These are phyloP conservation scores for Pachycephala philippinensis DNA, from an alignment of 2,113 vertebrate species.

Conservation along the genomic window DNA sequence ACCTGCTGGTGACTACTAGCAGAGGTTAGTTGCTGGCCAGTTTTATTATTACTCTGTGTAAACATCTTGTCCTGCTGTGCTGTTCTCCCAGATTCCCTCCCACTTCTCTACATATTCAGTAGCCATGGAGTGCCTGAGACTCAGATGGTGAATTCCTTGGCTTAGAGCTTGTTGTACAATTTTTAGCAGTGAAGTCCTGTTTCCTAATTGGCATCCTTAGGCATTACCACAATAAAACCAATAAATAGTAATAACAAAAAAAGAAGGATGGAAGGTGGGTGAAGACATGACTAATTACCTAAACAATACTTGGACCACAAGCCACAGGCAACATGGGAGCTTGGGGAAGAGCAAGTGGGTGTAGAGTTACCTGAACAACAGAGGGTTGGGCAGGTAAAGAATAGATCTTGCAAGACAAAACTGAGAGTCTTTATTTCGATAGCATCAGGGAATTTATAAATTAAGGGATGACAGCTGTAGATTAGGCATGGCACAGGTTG, in stretches of 20 bases:
- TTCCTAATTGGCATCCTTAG: not conserved
- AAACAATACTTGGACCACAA: slow-evolving; percentile 40
- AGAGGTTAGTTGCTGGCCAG: not conserved
- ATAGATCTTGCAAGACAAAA: slow-evolving; percentile 22
- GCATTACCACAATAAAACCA: slow-evolving; percentile 8
- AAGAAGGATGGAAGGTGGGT: not conserved
- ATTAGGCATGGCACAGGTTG: not conserved
- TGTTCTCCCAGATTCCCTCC: not conserved
- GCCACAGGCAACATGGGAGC: not conserved
- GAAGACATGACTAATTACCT: slow-evolving; percentile 36
- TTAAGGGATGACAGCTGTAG: slow-evolving; percentile 16
- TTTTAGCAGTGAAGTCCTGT: not conserved
- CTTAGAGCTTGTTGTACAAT: not conserved
- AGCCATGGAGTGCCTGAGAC: not conserved
- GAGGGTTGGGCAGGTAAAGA: not conserved
- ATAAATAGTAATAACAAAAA: slow-evolving; percentile 35
- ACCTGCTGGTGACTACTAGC: not conserved
- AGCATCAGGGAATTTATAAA: slow-evolving; percentile 44
- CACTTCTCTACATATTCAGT: not conserved
- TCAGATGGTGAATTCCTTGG: not conserved
- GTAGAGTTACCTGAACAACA: not conserved
- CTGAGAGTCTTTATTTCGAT: slow-evolving; percentile 24
- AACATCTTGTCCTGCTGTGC: not conserved
- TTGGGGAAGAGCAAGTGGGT: not conserved
- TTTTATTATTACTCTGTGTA: not conserved